Percentiles rank a stretch among this genome's conserved stretches.
Evolutionary conservation across 2,888 invertebrate genomes (phyloP).

Genomic region (Dione vanillae): DNA sequence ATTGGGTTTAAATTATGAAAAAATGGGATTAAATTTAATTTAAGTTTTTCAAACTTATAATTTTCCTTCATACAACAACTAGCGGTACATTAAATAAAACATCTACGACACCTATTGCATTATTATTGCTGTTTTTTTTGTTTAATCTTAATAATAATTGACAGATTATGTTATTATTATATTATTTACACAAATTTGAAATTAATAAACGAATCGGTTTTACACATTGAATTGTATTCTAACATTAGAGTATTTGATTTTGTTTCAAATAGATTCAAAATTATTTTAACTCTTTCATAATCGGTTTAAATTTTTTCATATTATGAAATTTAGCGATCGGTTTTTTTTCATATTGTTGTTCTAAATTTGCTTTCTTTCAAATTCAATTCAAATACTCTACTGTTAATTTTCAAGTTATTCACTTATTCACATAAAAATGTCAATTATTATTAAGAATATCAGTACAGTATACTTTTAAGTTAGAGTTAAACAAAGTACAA

Average conservation of each 20-base stretch:
- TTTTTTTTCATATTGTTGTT: not conserved
- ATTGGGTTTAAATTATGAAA: conserved; percentile 28
- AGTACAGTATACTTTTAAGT: conserved; percentile 56
- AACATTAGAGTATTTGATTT: conserved; percentile 15
- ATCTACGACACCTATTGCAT: conserved; percentile 74
- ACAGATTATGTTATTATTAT: conserved; percentile 11
- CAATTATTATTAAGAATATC: conserved; percentile 62
- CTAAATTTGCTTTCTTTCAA: not conserved
- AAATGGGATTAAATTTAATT: conserved; percentile 30
- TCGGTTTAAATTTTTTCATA: not conserved
- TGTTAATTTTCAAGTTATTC: not conserved
- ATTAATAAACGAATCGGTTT: conserved; percentile 4
- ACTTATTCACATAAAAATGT: conserved; percentile 20
- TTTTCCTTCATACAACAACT: conserved; percentile 61
- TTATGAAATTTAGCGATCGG: not conserved
- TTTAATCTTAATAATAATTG: conserved; percentile 48
- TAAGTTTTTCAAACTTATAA: conserved; percentile 26
- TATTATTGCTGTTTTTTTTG: conserved; percentile 75
- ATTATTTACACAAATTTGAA: conserved; percentile 18
- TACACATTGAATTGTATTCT: conserved; percentile 2
- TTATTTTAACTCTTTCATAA: not conserved
- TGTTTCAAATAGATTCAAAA: not conserved
- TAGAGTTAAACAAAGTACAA: conserved; percentile 59
- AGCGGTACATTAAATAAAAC: conserved; percentile 73
- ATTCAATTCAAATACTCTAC: conserved; percentile 18